Percentiles rank a stretch among this genome's conserved stretches.
phyloP scores from a whole-genome alignment of 2,888 invertebrate species.

The Machimus atricapillus region DNA sequence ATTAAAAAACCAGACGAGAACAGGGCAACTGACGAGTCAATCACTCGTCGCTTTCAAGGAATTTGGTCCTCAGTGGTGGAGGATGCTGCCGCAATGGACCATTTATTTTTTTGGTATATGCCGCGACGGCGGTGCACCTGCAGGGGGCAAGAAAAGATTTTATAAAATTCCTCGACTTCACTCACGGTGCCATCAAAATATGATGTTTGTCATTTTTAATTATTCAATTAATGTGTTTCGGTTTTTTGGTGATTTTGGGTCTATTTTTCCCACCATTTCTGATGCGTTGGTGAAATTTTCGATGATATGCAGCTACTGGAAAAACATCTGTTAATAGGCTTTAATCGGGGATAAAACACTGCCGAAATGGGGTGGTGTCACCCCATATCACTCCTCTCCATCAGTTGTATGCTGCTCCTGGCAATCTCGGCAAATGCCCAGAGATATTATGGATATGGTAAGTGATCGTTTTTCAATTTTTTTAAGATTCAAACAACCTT shows the following conservation, averaged over 20 bases:
- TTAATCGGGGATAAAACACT: background rate
- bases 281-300: background rate
- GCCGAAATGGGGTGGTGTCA: constrained; percentile 54
- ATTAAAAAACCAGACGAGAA: background rate
- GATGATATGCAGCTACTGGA: background rate
- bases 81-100: background rate
- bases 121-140: background rate
- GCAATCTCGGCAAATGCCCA: background rate
- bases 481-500: background rate
- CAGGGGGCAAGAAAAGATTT: background rate
- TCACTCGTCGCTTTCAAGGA: background rate
- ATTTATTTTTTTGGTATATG: background rate
- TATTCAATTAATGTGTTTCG: background rate
- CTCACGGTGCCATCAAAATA: background rate
- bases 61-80: background rate
- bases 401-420: constrained; percentile 42
- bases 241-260: background rate
- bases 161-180: too few relatives aligned
- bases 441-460: constrained; percentile 8
- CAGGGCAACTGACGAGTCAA: background rate
- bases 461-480: background rate
- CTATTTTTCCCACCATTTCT: background rate
- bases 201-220: background rate
- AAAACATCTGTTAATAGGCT: background rate
- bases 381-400: constrained; percentile 51